Base-by-base conservation (phyloP, 37 sponge, comb jelly and placozoan genomes). In the Diacarnus erythraeanus region DNA sequence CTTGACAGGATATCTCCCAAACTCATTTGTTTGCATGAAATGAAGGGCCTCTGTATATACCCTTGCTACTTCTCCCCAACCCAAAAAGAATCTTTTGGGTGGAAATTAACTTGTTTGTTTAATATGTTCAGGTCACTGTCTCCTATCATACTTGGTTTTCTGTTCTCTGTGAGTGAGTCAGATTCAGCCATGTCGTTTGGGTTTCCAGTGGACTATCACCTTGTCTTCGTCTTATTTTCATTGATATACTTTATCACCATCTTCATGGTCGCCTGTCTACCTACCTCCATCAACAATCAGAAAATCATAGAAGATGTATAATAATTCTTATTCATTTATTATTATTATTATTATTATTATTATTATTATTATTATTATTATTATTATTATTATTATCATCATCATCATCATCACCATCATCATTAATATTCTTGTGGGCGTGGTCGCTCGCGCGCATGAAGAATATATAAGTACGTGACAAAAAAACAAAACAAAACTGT, bases 151-250 rank as follows among this genome's bases (percentile, higher is more conserved):
- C 38, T 58, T 44, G 88, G 84, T 30, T 41, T 56, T 29, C 25
- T 94, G 35, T 94, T 76, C 65, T 80, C 94, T 42, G 78, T 64
- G 15, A 88, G 89, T 31, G 64, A 89, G 26, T 75, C 86, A 1
- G 63, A 74, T 5, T 35, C 76, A 6, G 69, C 84, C 21, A 6
- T 35, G 2, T 44, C 26, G 1, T 37, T 91, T 43, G 92, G 92
- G 30, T 94, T 87, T 67, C 94, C 94, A 17, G 18, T 94, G 6
- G 79, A 94, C 84, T 94, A 80, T 56, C 81, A 89, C 56, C 81
- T 94, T 27, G 83, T 89, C 33, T 94, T 94, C 61, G 38, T 94
- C 38, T 39, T 89, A 17, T 76, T 86, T 26, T 78, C 75, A 20
- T 10, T 80, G 12, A 76, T 87, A 15, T 68, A 79, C 39, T 42